phyloP scores from a whole-genome alignment of 2,113 vertebrate genomes.

The Pteropus alecto region DNA sequence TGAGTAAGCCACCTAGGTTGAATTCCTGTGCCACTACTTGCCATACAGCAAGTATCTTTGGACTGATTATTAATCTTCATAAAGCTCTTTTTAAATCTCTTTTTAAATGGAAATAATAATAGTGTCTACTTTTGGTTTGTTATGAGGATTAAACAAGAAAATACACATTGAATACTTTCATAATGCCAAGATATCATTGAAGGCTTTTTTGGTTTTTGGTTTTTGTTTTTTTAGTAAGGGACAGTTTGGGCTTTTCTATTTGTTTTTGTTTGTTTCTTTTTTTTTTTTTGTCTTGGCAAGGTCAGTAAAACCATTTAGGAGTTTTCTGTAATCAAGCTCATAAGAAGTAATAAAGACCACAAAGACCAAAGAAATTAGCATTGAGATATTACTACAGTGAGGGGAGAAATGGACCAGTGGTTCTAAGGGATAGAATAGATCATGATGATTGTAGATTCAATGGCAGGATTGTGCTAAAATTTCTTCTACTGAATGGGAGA shows the following conservation, averaged over 20 bases:
- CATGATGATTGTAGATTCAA: not conserved
- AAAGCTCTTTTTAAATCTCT: not conserved
- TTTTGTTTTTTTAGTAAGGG: not conserved
- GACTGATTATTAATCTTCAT: not conserved
- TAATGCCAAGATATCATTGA: not conserved
- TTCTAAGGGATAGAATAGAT: not conserved
- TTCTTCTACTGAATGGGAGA: not conserved
- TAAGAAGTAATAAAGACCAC: not conserved
- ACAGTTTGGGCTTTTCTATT: not conserved
- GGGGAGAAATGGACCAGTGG: not conserved
- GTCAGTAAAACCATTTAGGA: not conserved
- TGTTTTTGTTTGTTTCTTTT: not conserved
- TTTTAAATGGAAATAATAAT: not conserved
- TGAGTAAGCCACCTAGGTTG: not conserved
- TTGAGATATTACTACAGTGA: not conserved
- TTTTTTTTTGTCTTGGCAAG: not conserved
- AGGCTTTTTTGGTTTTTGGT: not conserved
- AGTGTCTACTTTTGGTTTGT: not conserved
- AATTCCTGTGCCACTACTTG: not conserved
- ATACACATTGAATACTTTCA: not conserved
- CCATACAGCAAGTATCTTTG: not conserved
- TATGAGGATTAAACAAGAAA: constrained; percentile 5
- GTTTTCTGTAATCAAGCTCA: not conserved
- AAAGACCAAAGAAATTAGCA: not conserved
- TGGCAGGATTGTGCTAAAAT: not conserved